phyloP scores from a whole-genome alignment of 2,888 invertebrate species.

The Patella pellucida region DNA sequence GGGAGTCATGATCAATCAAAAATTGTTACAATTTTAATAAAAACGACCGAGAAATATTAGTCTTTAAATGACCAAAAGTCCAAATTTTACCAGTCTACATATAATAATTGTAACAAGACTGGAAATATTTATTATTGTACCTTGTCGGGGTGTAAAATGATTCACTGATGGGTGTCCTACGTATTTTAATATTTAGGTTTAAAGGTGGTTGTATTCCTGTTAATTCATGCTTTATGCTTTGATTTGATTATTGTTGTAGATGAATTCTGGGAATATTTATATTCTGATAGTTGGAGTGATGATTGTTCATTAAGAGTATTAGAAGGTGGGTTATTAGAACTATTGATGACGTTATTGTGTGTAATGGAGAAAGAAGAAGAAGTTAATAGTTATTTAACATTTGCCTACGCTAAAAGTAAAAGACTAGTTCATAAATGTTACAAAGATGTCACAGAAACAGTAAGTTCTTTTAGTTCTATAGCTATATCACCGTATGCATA shows the following conservation, averaged over 20 bases:
- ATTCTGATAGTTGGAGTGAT: conserved; percentile 33
- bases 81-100: too few relatives aligned
- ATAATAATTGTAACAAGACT: too few relatives aligned
- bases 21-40: too few relatives aligned
- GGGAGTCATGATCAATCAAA: too few relatives aligned
- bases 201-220: neutral
- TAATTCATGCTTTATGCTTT: neutral
- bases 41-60: too few relatives aligned
- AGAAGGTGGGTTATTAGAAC: conserved; percentile 27
- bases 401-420: conserved; percentile 21
- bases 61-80: too few relatives aligned
- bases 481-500: too few relatives aligned
- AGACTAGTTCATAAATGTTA: neutral
- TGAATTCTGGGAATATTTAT: conserved; percentile 36
- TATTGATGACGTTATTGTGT: conserved; percentile 22
- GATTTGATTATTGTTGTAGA: conserved; percentile 20
- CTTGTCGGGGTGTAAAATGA: neutral
- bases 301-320: conserved; percentile 31
- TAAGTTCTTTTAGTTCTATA: neutral
- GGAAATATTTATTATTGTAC: too few relatives aligned
- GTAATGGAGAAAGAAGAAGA: conserved; percentile 22
- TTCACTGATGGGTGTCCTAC: too few relatives aligned
- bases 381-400: conserved; percentile 24
- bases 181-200: conserved; percentile 5
- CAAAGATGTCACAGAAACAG: neutral